Evolutionary conservation across 2,888 invertebrate genomes (phyloP).

Genomic region (Ptycholaimellus sp.): DNA sequence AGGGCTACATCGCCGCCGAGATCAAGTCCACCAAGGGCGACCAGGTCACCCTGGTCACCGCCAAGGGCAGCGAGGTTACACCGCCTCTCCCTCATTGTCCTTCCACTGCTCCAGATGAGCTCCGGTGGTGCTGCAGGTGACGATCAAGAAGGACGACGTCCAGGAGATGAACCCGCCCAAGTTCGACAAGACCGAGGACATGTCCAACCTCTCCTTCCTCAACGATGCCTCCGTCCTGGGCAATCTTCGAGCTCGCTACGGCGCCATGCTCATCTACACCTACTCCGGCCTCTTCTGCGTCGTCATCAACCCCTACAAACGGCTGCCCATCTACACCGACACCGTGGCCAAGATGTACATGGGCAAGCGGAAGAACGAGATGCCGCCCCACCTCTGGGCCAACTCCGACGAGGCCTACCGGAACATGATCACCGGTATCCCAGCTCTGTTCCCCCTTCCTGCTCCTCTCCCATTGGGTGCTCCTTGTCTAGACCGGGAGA

Average conservation of each 20-base stretch:
- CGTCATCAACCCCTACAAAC: constrained; percentile 24
- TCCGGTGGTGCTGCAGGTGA: constrained; percentile 33
- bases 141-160: constrained; percentile 62
- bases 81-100: no score
- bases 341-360: constrained; percentile 53
- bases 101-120: no score
- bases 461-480: no score
- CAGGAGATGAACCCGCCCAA: constrained; percentile 94
- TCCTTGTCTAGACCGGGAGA: constrained; percentile 80
- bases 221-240: constrained; percentile 95
- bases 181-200: constrained; percentile 59
- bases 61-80: constrained; percentile 61
- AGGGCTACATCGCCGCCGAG: constrained; percentile 85
- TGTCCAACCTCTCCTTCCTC: constrained; percentile 71
- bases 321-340: constrained; percentile 23
- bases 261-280: constrained; percentile 51
- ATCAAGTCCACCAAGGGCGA: constrained; percentile 98
- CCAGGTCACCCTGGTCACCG: constrained; percentile 66
- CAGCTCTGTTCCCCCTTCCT: no score
- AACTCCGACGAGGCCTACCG: constrained; percentile 19
- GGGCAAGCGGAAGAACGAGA: constrained; percentile 34
- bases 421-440: constrained; percentile 44
- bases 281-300: constrained; percentile 24
- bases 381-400: constrained; percentile 25
- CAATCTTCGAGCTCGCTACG: constrained; percentile 93